Percentiles rank a stretch among this genome's conserved stretches.
phyloP scores from a whole-genome alignment of 35 echinoderm and acorn worm species.

The Stichopus chloronotus region DNA sequence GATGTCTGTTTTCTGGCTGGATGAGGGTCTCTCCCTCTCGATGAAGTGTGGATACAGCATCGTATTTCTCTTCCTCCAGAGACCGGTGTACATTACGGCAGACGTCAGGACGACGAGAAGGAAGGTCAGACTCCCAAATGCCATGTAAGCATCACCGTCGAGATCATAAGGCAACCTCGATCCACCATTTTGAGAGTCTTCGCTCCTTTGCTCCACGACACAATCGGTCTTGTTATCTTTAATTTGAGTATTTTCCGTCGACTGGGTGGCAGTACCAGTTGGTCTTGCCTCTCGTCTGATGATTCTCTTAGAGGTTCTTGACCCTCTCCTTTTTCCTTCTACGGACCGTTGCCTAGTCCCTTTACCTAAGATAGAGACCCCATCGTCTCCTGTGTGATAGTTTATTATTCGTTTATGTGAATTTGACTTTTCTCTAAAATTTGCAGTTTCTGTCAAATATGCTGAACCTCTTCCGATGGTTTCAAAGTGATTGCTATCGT shows the following conservation, averaged over 20 bases:
- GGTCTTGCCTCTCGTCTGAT: neutral
- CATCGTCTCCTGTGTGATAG: neutral
- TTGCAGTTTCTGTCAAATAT: neutral
- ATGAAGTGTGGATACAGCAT: slow-evolving; percentile 63
- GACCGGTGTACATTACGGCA: slow-evolving; percentile 72
- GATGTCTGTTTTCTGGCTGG: slow-evolving; percentile 33
- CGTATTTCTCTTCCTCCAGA: slow-evolving; percentile 80
- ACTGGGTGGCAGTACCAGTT: neutral
- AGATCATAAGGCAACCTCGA: slow-evolving; percentile 62
- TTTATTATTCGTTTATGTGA: neutral
- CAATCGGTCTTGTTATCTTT: neutral
- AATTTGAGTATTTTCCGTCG: neutral
- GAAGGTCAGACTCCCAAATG: slow-evolving; percentile 68
- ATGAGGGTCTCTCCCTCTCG: neutral
- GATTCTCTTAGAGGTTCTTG: neutral
- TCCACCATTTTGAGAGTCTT: neutral
- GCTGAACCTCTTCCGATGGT: neutral
- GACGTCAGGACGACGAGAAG: slow-evolving; percentile 58
- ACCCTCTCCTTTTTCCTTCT: no score
- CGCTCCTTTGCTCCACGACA: neutral
- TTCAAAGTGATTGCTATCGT: neutral
- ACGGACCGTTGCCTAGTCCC: neutral
- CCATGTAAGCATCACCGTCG: slow-evolving; percentile 60
- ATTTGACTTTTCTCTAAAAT: neutral
- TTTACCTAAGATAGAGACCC: neutral